These are phyloP conservation scores for Lerema accius DNA, from an alignment of 1,140 invertebrate species.

Conservation along the genomic window DNA sequence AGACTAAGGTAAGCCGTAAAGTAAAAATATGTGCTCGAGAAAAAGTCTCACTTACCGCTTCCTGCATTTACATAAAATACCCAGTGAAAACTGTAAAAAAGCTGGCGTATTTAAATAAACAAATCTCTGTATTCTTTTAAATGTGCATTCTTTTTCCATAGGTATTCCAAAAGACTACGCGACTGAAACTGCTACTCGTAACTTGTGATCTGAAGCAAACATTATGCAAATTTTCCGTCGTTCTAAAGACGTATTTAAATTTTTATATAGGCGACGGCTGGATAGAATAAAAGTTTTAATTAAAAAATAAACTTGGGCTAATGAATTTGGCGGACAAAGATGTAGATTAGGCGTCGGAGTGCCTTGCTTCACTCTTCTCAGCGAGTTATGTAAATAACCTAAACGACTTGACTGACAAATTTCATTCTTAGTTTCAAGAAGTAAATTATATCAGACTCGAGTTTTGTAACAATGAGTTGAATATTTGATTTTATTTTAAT, in stretches of 20 bases:
- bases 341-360: slow-evolving; percentile 15
- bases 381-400: slow-evolving; percentile 13
- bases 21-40: slow-evolving; percentile 7
- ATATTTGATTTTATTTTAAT: neutral
- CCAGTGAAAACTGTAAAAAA: slow-evolving; percentile 36
- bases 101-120: slow-evolving; percentile 39
- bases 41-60: slow-evolving; percentile 21
- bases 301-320: slow-evolving; percentile 30
- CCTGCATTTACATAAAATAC: slow-evolving; percentile 35
- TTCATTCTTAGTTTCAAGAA: slow-evolving; percentile 16
- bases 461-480: neutral
- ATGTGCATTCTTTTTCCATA: slow-evolving; percentile 30
- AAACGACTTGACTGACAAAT: slow-evolving; percentile 12
- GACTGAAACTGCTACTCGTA: slow-evolving; percentile 38
- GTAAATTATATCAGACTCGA: slow-evolving; percentile 13
- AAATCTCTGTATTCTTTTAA: slow-evolving; percentile 31
- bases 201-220: slow-evolving; percentile 41
- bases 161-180: slow-evolving; percentile 7
- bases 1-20: slow-evolving; percentile 9
- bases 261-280: slow-evolving; percentile 14
- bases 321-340: slow-evolving; percentile 25
- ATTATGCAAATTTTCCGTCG: slow-evolving; percentile 46
- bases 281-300: slow-evolving; percentile 35
- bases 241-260: slow-evolving; percentile 32
- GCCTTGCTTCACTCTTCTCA: slow-evolving; percentile 1